Evolutionary conservation across 2,113 vertebrate genomes (phyloP), one percentile per base, ranked within the genome.

Genomic region (Cygnus atratus): DNA sequence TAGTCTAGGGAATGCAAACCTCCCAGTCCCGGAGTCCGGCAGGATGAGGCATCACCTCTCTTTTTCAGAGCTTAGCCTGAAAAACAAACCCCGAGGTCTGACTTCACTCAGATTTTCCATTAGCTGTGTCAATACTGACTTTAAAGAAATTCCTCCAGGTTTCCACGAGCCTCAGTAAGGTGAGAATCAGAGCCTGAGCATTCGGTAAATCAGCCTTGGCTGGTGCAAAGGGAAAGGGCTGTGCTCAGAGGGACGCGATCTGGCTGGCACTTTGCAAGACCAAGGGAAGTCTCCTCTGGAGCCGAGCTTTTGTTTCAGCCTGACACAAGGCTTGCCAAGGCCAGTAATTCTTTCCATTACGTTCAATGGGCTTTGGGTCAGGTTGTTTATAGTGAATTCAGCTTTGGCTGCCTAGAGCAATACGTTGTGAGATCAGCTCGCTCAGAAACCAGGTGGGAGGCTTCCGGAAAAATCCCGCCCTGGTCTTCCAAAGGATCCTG

Each of bases 51-150:
- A 62, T 33, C 78, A 48, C 35, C 59, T 71, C 78, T 46, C 11
- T 31, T 93, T 61, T 73, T 84, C 68, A 80, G 65, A 55, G 50
- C n/a, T 24, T n/a, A 44, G 25, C 63, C 57, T 3, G 84, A 63
- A 79, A 82, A 43, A 65, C 19, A 65, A 44, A 4, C 2, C 10
- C 10, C 12, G 13, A 46, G 25, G 50, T 87, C 50, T 77, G 59
- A 87, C 62, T 92, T 76, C 18, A 46, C 74, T 78, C 71, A 43
- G n/a, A 70, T 88, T 92, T 96, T 85, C 84, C 50, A 50, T 65
- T 76, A 73, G n/a, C 37, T 87, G 43, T 33, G 86, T 50, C 58
- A 78, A 65, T 41, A 58, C 3, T 19, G 44, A 70, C 54, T 85
- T 59, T 35, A 79, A 68, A 78, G 28, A 87, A 87, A 82, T 76